These are phyloP conservation scores for Atherinosoma microstoma DNA, from an alignment of 2,797 vertebrate genomes.

Conservation along the genomic window DNA sequence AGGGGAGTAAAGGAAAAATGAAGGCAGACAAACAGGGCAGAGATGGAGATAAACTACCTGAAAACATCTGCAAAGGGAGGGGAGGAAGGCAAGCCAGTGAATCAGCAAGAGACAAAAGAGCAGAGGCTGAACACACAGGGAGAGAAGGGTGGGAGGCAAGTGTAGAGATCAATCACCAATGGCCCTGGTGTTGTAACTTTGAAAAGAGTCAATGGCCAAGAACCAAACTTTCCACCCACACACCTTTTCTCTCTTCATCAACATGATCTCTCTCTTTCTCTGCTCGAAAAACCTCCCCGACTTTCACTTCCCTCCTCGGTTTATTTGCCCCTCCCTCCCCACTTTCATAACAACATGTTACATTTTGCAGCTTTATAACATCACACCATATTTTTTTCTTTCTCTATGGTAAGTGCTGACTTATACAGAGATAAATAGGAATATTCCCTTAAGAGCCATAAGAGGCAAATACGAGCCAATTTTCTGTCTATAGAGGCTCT, in stretches of 20 bases:
- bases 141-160: conserved; percentile 46
- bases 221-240: conserved; percentile 72
- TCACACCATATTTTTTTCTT: conserved; percentile 45
- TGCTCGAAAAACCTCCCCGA: neutral
- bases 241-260: conserved; percentile 48
- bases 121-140: conserved; percentile 34
- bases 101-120: conserved; percentile 55
- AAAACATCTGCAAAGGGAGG: conserved; percentile 35
- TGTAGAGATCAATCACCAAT: conserved; percentile 57
- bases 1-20: neutral
- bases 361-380: conserved; percentile 52
- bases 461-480: conserved; percentile 67
- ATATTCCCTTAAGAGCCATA: conserved; percentile 69
- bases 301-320: neutral
- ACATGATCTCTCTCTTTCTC: conserved; percentile 33
- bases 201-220: conserved; percentile 66
- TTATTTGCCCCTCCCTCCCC: conserved; percentile 22
- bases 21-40: neutral
- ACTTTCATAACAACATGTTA: conserved; percentile 39
- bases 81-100: conserved; percentile 38
- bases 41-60: conserved; percentile 20
- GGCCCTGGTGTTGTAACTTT: conserved; percentile 59
- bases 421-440: conserved; percentile 62
- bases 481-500: conserved; percentile 53
- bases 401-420: conserved; percentile 61